Conservation (phyloP, 2,113 vertebrate species). For the Erythrocercus mccallii region DNA sequence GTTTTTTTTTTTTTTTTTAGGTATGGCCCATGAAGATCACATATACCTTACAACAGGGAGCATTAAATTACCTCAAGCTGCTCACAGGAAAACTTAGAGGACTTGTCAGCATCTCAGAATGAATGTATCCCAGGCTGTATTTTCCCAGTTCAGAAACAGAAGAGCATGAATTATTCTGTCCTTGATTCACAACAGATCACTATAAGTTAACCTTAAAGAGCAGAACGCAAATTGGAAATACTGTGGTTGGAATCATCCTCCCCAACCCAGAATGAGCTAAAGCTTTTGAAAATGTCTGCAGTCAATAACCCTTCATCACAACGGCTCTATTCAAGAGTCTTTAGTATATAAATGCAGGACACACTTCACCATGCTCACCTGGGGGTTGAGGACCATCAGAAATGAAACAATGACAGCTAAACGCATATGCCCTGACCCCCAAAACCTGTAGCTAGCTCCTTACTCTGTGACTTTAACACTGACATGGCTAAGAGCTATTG, state of each 20-base stretch:
- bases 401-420: neutral
- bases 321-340: neutral
- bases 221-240: neutral
- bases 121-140: neutral
- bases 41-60: neutral
- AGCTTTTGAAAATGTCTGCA: neutral
- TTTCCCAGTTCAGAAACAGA: neutral
- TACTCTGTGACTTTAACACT: neutral
- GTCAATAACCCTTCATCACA: neutral
- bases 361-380: neutral
- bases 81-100: constrained; percentile 5
- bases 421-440: neutral
- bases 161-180: neutral
- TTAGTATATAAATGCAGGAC: neutral
- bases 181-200: neutral
- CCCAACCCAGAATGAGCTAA: neutral
- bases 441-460: neutral
- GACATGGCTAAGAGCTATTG: neutral
- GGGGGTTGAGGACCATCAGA: neutral
- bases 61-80: neutral
- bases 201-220: neutral
- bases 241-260: neutral
- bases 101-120: constrained; percentile 1
- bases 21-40: neutral
- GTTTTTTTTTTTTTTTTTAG: neutral